These are phyloP conservation scores for Prunella himalayana DNA, from an alignment of 2,113 vertebrate genomes.

Conservation along the genomic window DNA sequence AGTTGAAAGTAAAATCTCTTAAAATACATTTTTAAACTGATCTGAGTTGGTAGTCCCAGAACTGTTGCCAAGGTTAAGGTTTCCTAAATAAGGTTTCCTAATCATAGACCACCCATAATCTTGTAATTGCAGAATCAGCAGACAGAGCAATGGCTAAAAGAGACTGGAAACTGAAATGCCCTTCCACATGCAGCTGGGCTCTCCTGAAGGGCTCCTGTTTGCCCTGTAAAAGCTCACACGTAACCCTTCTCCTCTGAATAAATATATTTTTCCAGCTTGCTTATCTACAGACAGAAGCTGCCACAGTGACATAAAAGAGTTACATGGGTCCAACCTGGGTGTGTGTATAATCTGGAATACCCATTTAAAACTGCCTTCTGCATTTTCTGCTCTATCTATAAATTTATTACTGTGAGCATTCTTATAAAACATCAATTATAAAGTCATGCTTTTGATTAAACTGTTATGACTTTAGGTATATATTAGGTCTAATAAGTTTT, in stretches of 20 bases:
- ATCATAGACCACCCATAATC: background rate
- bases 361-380: background rate
- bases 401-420: background rate
- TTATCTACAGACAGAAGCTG: background rate
- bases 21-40: background rate
- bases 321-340: background rate
- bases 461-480: background rate
- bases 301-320: background rate
- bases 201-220: background rate
- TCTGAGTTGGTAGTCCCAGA: background rate
- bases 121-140: background rate
- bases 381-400: background rate
- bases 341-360: background rate
- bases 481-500: background rate
- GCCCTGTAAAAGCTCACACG: background rate
- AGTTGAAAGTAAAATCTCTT: background rate
- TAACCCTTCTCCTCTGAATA: background rate
- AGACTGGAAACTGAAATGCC: background rate
- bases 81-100: slow-evolving; percentile 3
- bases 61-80: background rate
- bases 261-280: background rate
- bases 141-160: background rate
- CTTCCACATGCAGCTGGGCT: background rate
- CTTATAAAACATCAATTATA: background rate
- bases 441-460: background rate